phyloP scores from a whole-genome alignment of 2,113 vertebrate genomes.

The Callipepla californica region DNA sequence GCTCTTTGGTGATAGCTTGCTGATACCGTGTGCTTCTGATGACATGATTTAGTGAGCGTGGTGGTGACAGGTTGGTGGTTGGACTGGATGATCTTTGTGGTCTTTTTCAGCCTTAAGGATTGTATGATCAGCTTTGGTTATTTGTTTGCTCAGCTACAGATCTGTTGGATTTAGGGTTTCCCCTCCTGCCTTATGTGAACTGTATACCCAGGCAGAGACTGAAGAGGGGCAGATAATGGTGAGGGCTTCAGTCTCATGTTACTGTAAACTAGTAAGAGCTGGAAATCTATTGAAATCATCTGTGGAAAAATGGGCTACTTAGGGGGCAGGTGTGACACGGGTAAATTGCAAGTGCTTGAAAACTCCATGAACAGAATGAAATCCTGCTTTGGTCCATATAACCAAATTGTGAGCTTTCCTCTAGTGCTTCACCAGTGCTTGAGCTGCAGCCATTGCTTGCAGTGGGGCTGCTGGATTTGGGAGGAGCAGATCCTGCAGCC shows the following conservation, averaged over 20 bases:
- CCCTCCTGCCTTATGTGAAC: not conserved
- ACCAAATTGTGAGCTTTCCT: accelerated
- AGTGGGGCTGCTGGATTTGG: not conserved
- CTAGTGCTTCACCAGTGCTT: not conserved
- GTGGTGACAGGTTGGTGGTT: too few species aligned
- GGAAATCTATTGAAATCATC: not conserved
- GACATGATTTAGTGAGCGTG: too few species aligned
- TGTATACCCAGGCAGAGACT: not conserved
- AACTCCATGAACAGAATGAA: not conserved
- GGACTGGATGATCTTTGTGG: too few species aligned
- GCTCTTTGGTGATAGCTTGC: not conserved
- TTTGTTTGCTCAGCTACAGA: not conserved
- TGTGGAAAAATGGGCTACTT: not conserved
- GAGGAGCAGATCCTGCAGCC: not conserved
- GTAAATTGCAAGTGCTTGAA: not conserved
- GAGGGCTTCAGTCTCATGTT: not conserved
- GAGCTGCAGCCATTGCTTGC: not conserved
- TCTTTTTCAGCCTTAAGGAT: too few species aligned
- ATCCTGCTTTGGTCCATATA: not conserved
- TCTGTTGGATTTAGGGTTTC: not conserved
- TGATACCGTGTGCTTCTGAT: not conserved
- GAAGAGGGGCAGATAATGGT: not conserved
- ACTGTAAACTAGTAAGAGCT: not conserved
- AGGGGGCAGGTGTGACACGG: accelerated
- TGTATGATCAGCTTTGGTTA: not conserved